Evolutionary conservation across 2,797 vertebrate species (phyloP).

Genomic region (Coranthus polyacanthus): DNA sequence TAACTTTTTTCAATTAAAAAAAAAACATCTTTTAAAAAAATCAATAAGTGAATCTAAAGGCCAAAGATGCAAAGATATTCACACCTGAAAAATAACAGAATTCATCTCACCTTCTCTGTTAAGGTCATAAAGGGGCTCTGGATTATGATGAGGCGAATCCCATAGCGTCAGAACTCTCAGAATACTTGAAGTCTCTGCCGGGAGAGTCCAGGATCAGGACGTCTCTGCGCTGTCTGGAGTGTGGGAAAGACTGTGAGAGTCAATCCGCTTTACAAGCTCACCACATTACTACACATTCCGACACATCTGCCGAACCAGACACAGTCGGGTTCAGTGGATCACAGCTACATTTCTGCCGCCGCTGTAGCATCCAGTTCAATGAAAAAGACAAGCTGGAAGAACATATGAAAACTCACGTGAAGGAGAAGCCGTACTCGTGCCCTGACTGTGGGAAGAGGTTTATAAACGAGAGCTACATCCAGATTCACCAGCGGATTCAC

Average conservation of each 20-base stretch:
- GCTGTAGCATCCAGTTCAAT: constrained; percentile 67
- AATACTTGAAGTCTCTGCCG: constrained; percentile 74
- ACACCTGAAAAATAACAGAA: background rate
- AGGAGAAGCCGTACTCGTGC: constrained; percentile 78
- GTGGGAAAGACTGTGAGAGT: constrained; percentile 69
- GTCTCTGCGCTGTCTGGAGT: constrained; percentile 65
- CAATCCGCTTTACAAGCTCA: constrained; percentile 71
- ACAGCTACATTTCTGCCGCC: constrained; percentile 65
- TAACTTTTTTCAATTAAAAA: too few relatives aligned
- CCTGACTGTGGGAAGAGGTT: constrained; percentile 80
- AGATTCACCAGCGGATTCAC: constrained; percentile 78
- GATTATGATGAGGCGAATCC: constrained; percentile 67
- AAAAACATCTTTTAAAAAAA: background rate
- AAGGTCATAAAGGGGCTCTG: constrained; percentile 65
- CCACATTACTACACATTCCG: constrained; percentile 54
- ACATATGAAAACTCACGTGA: constrained; percentile 74
- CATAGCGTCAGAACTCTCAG: constrained; percentile 60
- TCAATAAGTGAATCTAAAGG: background rate
- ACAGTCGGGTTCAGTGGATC: background rate
- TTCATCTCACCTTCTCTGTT: constrained; percentile 13
- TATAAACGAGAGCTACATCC: constrained; percentile 78
- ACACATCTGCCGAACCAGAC: constrained; percentile 2
- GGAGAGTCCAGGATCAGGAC: constrained; percentile 71
- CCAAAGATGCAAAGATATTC: background rate
- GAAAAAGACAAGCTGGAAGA: constrained; percentile 71